A percentile compares a stretch with the other conserved stretches of the same genome.
Evolutionary conservation across 2,888 invertebrate genomes (phyloP).

Genomic region (Fragum sueziense): DNA sequence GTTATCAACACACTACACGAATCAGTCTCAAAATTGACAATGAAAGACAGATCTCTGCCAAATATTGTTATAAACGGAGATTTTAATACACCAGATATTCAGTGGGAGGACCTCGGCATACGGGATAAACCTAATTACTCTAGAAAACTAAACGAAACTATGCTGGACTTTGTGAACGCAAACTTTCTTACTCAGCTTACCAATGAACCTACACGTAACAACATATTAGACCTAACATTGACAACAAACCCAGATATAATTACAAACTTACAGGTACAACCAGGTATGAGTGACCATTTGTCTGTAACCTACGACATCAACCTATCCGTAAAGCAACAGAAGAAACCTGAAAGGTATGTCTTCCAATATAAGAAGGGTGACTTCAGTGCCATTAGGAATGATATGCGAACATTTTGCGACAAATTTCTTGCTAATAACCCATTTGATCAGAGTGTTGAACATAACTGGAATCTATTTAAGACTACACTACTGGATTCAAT

Average conservation of each 20-base stretch:
- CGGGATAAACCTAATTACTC: slow-evolving; percentile 28
- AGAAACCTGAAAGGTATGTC: slow-evolving; percentile 39
- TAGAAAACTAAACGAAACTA: slow-evolving; percentile 18
- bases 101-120: slow-evolving; percentile 26
- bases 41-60: slow-evolving; percentile 6
- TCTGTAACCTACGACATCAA: slow-evolving; percentile 27
- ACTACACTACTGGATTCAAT: slow-evolving; percentile 15
- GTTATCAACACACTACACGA: slow-evolving; percentile 22
- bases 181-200: slow-evolving; percentile 42
- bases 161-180: slow-evolving; percentile 39
- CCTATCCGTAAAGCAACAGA: slow-evolving; percentile 21
- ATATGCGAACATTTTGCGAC: slow-evolving; percentile 16
- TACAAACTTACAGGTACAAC: slow-evolving; percentile 4
- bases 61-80: slow-evolving; percentile 39
- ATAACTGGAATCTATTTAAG: slow-evolving; percentile 39
- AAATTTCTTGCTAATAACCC: slow-evolving; percentile 9
- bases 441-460: slow-evolving; percentile 2
- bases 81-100: slow-evolving; percentile 34
- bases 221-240: slow-evolving; percentile 33
- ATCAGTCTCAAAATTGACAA: slow-evolving; percentile 18
- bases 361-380: slow-evolving; percentile 36
- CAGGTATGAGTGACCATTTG: slow-evolving; percentile 41
- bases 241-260: slow-evolving; percentile 35
- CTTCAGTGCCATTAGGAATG: slow-evolving; percentile 11
- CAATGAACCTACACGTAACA: slow-evolving; percentile 29